phyloP scores from a whole-genome alignment of 2,888 invertebrate species.

The Alcis repandata region DNA sequence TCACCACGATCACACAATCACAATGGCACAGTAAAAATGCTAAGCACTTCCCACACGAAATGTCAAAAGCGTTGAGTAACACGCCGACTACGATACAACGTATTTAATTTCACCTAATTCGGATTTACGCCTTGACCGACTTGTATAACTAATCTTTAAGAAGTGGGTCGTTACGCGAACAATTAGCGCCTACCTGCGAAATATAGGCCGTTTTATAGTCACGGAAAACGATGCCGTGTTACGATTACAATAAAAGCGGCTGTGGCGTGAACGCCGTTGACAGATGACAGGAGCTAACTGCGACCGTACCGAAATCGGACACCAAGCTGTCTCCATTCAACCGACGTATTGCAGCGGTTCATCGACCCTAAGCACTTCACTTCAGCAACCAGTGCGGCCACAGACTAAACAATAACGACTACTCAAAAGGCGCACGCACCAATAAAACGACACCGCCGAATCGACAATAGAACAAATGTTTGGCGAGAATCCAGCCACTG shows the following conservation, averaged over 20 bases:
- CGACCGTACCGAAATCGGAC: conserved; percentile 61
- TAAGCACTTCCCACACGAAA: conserved; percentile 72
- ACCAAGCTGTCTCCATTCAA: conserved; percentile 62
- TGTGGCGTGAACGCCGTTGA: conserved; percentile 56
- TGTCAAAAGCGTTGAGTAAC: conserved; percentile 65
- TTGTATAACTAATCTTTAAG: conserved; percentile 53
- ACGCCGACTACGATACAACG: conserved; percentile 59
- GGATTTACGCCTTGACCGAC: conserved; percentile 68
- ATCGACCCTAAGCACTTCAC: conserved; percentile 59
- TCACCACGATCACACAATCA: conserved; percentile 70
- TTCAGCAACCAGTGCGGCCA: conserved; percentile 46
- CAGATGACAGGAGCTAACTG: conserved; percentile 58
- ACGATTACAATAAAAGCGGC: conserved; percentile 45
- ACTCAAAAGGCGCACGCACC: conserved; percentile 61
- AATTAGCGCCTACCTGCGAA: conserved; percentile 59
- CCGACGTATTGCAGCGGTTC: conserved; percentile 72
- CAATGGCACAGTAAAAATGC: conserved; percentile 61
- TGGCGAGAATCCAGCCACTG: conserved; percentile 80
- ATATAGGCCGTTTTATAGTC: conserved; percentile 39
- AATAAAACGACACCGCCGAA: conserved; percentile 65
- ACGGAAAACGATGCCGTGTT: conserved; percentile 39
- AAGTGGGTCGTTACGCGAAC: conserved; percentile 49
- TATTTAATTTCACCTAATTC: conserved; percentile 69
- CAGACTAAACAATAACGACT: conserved; percentile 36
- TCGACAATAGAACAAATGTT: conserved; percentile 75